These are phyloP conservation scores for Agriopis leucophaearia DNA, from an alignment of 2,888 invertebrate species.

Conservation along the genomic window DNA sequence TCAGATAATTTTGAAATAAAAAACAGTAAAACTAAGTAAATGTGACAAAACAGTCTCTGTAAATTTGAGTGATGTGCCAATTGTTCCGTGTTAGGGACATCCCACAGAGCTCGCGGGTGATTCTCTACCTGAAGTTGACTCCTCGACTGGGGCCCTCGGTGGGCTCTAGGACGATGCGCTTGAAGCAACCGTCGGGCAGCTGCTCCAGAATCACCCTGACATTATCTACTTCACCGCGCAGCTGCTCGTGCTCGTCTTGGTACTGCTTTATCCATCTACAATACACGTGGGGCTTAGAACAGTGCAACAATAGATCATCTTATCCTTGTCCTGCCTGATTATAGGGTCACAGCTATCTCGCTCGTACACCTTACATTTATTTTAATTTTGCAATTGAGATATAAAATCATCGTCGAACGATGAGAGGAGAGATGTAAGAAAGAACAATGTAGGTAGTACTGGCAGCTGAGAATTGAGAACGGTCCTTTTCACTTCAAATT, in stretches of 20 bases:
- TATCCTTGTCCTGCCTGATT: no score
- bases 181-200: slow-evolving; percentile 93
- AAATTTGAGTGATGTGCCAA: background rate
- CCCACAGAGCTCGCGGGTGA: background rate
- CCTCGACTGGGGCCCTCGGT: slow-evolving; percentile 73
- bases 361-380: no score
- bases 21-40: background rate
- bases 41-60: background rate
- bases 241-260: slow-evolving; percentile 90
- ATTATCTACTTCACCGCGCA: slow-evolving; percentile 92
- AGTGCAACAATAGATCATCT: no score
- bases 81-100: background rate
- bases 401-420: no score
- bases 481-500: no score
- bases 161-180: slow-evolving; percentile 91
- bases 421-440: no score
- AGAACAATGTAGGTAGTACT: no score
- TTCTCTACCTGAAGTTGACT: slow-evolving; percentile 62
- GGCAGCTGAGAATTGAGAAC: no score
- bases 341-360: no score
- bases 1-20: background rate
- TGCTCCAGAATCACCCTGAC: slow-evolving; percentile 92
- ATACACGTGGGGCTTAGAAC: background rate
- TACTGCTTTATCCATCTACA: slow-evolving; percentile 92
- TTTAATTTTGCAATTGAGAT: no score